A percentile compares a stretch with the other conserved stretches of the same genome.
Evolutionary conservation across 2,113 vertebrate species (phyloP).

Genomic region (Agapornis roseicollis): DNA sequence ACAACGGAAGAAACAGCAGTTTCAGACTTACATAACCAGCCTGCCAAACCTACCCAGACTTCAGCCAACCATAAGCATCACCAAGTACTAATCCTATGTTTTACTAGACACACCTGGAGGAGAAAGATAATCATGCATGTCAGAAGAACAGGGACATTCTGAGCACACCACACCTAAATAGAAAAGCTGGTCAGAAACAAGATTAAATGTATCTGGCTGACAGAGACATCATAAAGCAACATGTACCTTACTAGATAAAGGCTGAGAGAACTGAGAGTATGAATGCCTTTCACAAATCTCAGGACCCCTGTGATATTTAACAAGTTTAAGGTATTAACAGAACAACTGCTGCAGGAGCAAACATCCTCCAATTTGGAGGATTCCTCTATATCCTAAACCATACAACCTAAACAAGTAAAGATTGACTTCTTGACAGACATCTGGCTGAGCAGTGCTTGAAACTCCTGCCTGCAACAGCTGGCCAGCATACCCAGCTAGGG

Average conservation of each 20-base stretch:
- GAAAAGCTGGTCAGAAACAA: constrained; percentile 2
- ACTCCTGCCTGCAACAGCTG: neutral
- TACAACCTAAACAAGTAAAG: neutral
- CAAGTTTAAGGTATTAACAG: neutral
- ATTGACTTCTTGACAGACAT: neutral
- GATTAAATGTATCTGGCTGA: neutral
- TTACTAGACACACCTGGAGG: constrained; percentile 6
- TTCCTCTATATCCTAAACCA: neutral
- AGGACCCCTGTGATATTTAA: neutral
- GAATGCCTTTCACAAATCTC: neutral
- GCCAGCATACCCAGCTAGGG: neutral
- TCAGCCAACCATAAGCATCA: constrained; percentile 38
- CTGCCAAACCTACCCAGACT: constrained; percentile 36
- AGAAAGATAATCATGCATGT: neutral
- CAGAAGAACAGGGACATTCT: neutral
- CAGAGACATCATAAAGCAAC: neutral
- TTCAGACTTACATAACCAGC: constrained; percentile 17
- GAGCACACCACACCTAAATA: neutral
- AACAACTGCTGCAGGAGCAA: neutral
- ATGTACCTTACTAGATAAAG: neutral
- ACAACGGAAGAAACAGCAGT: neutral
- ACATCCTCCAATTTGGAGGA: neutral
- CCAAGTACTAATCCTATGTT: neutral
- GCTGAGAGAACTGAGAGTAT: neutral
- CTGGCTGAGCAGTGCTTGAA: neutral